phyloP scores from a whole-genome alignment of 2,797 vertebrate genomes.

The Prionace glauca region DNA sequence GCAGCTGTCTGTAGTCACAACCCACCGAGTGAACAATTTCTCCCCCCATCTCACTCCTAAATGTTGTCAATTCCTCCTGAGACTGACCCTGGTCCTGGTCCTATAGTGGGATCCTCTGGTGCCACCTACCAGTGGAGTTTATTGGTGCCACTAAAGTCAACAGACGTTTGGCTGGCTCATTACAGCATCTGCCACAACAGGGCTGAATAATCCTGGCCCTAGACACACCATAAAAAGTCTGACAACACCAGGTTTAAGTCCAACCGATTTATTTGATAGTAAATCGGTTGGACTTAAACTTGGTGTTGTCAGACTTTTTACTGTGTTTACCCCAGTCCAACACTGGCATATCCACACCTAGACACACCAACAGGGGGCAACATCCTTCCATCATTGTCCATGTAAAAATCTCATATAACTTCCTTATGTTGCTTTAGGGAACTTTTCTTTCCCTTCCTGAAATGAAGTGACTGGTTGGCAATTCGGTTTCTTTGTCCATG shows the following conservation, averaged over 20 bases:
- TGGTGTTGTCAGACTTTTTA: too few relatives aligned
- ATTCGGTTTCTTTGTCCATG: not conserved
- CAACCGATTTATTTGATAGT: too few relatives aligned
- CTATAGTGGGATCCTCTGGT: not conserved
- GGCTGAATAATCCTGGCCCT: too few relatives aligned
- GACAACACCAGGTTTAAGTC: too few relatives aligned
- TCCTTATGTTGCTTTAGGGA: not conserved
- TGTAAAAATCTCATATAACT: not conserved
- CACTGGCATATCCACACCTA: too few relatives aligned
- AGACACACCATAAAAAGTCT: too few relatives aligned
- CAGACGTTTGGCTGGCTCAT: too few relatives aligned
- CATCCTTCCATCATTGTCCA: not conserved
- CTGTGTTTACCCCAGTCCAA: too few relatives aligned
- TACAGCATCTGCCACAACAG: too few relatives aligned
- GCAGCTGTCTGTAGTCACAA: not conserved
- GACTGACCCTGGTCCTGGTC: not conserved
- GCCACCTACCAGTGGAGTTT: too few relatives aligned
- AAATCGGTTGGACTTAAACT: too few relatives aligned
- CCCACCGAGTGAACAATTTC: not conserved
- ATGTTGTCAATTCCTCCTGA: not conserved
- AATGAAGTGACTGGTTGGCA: not conserved
- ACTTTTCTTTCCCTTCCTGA: not conserved
- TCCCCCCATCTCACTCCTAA: not conserved
- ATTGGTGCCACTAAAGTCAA: too few relatives aligned
- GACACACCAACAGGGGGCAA: not conserved